These are phyloP conservation scores for Neoarius graeffei DNA, from an alignment of 2,113 vertebrate genomes.

Conservation along the genomic window DNA sequence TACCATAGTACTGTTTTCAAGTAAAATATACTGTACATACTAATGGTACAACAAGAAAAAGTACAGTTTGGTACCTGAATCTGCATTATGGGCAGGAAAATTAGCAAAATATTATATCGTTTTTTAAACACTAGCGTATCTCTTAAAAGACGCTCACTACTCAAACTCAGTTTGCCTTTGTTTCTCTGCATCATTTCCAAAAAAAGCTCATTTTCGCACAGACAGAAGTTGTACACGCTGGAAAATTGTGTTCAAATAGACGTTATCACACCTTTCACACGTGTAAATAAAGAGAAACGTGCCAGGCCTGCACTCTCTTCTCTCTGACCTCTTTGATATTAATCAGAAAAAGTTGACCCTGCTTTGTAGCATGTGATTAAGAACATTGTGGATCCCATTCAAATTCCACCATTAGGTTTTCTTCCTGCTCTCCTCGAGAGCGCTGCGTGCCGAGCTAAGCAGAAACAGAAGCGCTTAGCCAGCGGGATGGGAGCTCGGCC, in stretches of 20 bases:
- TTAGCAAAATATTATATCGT: background rate
- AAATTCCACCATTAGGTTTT: conserved; percentile 62
- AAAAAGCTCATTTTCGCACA: background rate
- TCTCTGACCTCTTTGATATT: conserved; percentile 47
- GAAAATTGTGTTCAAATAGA: conserved; percentile 22
- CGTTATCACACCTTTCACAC: conserved; percentile 23
- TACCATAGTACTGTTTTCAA: background rate
- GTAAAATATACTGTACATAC: background rate
- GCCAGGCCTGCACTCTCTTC: background rate
- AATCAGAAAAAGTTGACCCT: conserved; percentile 57
- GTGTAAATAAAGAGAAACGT: conserved; percentile 17
- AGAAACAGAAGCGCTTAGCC: conserved; percentile 77
- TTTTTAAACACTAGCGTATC: too few species aligned
- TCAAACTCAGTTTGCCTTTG: background rate
- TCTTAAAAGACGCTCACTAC: too few species aligned
- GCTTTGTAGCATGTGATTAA: conserved; percentile 66
- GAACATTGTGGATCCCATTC: conserved; percentile 58
- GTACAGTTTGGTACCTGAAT: background rate
- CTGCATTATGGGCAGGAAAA: background rate
- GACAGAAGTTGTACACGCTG: background rate
- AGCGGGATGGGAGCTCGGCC: conserved; percentile 68
- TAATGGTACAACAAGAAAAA: background rate
- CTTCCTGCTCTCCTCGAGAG: conserved; percentile 37
- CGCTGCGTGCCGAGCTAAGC: conserved; percentile 70
- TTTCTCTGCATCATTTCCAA: background rate